Conservation (phyloP, 2,113 vertebrate species). For the Phycodurus eques region DNA sequence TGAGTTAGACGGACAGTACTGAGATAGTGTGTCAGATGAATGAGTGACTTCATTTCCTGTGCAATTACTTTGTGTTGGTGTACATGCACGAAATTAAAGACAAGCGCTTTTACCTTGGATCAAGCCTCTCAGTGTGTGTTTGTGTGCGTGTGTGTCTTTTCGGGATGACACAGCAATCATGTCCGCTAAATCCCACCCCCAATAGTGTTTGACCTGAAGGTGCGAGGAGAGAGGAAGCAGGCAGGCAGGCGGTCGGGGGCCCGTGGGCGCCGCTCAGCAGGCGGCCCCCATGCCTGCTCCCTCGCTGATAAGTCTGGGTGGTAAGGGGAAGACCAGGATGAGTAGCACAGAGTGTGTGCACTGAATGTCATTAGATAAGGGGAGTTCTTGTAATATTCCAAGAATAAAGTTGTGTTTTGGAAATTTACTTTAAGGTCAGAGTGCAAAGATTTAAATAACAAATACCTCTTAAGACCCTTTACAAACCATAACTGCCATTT, state of each 20-base stretch:
- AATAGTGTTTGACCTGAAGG: slow-evolving; percentile 51
- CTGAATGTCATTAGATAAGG: not conserved
- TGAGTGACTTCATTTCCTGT: no score
- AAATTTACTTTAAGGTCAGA: no score
- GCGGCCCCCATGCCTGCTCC: slow-evolving; percentile 57
- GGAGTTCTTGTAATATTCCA: no score
- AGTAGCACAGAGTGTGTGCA: not conserved
- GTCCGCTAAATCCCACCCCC: slow-evolving; percentile 46
- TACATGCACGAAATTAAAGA: not conserved
- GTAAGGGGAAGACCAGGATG: slow-evolving; percentile 15
- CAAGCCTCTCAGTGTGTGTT: not conserved
- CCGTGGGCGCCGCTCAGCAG: slow-evolving; percentile 46
- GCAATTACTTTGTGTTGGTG: not conserved
- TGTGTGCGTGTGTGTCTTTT: not conserved
- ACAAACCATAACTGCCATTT: no score
- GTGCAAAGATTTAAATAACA: no score
- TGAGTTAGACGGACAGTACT: not conserved
- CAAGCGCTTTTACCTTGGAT: not conserved
- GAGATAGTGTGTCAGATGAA: not conserved
- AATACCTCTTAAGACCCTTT: no score
- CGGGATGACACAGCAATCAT: slow-evolving; percentile 35
- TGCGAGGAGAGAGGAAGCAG: slow-evolving; percentile 46
- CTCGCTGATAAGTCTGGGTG: slow-evolving; percentile 56
- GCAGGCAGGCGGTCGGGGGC: slow-evolving; percentile 31
- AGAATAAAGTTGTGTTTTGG: no score